These are phyloP conservation scores for Athalia rosae DNA, from an alignment of 2,888 invertebrate species.

Conservation along the genomic window DNA sequence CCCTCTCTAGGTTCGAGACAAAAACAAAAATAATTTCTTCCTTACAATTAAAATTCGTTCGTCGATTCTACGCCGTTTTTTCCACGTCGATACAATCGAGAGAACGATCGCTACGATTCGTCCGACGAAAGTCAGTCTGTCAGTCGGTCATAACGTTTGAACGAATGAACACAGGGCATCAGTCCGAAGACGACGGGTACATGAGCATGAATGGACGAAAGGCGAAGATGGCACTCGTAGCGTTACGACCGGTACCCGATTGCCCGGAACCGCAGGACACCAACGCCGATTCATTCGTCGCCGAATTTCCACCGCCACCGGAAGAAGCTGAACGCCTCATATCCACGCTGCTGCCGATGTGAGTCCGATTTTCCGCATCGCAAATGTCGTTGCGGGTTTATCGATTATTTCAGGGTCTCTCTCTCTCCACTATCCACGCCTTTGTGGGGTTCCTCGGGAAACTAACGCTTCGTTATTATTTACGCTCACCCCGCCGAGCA, in stretches of 20 bases:
- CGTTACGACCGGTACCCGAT: slow-evolving; percentile 78
- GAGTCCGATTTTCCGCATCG: slow-evolving; percentile 63
- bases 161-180: slow-evolving; percentile 80
- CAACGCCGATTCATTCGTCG: slow-evolving; percentile 72
- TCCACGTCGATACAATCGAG: too few species aligned
- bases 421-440: background rate
- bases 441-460: too few species aligned
- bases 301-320: slow-evolving; percentile 83
- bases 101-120: too few species aligned
- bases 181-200: slow-evolving; percentile 93
- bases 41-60: too few species aligned
- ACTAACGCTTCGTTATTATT: too few species aligned
- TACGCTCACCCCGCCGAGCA: background rate
- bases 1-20: slow-evolving; percentile 79
- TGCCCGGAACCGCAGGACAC: slow-evolving; percentile 74
- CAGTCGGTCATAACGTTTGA: too few species aligned
- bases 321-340: slow-evolving; percentile 87
- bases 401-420: background rate
- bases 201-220: slow-evolving; percentile 94
- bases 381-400: background rate
- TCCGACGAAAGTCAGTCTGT: too few species aligned
- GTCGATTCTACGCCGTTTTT: too few species aligned
- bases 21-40: too few species aligned
- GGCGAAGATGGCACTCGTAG: slow-evolving; percentile 82
- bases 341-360: slow-evolving; percentile 85